A percentile compares a stretch with the other conserved stretches of the same genome.
These are phyloP conservation scores for Drosophila vallismaia DNA, from an alignment of 2,888 invertebrate species.

Conservation along the genomic window DNA sequence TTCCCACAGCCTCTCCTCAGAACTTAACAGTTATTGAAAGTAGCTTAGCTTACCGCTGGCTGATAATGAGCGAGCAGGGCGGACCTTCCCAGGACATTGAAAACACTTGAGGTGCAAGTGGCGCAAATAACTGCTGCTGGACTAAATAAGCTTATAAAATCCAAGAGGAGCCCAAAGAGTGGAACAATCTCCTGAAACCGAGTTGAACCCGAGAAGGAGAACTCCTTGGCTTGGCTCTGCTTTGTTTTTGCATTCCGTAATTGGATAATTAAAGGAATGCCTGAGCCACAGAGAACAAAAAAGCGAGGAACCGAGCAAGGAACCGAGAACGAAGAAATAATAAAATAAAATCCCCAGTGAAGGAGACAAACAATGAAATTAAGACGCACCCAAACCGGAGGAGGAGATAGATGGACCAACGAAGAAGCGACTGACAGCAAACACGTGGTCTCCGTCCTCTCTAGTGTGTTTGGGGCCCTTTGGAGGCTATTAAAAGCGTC, in stretches of 20 bases:
- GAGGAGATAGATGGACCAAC: background rate
- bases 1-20: constrained; percentile 1
- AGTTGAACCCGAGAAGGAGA: too few relatives aligned
- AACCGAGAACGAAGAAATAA: constrained; percentile 22
- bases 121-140: constrained; percentile 19
- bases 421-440: constrained; percentile 48
- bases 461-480: constrained; percentile 19
- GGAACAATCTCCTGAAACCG: background rate
- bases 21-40: constrained; percentile 57
- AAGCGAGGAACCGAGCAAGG: constrained; percentile 11
- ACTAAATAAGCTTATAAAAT: constrained; percentile 56
- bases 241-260: constrained; percentile 64
- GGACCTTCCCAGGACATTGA: constrained; percentile 33
- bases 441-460: constrained; percentile 39
- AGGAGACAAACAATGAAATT: constrained; percentile 26
- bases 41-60: constrained; percentile 40
- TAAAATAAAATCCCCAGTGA: constrained; percentile 22
- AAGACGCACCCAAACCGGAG: constrained; percentile 8
- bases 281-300: constrained; percentile 52
- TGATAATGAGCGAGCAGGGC: constrained; percentile 14
- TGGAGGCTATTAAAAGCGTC: constrained; percentile 71
- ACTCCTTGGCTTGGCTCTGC: constrained; percentile 5
- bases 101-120: constrained; percentile 54
- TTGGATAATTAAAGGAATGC: constrained; percentile 79
- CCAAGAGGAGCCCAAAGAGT: background rate